Evolutionary conservation across 2,888 invertebrate genomes (phyloP).

Genomic region (Hirtodrosophila alboralis): DNA sequence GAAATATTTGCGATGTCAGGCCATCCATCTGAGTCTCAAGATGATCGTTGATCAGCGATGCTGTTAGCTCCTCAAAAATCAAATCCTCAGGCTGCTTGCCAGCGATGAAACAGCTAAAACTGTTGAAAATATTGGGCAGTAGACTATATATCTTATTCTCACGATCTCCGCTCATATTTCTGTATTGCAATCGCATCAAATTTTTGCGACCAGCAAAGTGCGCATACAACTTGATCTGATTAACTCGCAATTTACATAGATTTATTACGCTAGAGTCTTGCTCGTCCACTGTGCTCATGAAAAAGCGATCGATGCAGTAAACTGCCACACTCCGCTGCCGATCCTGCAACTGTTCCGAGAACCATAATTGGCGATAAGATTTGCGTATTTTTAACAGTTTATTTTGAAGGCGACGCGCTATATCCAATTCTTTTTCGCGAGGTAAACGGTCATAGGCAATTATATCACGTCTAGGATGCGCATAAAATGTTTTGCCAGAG

Average conservation of each 20-base stretch:
- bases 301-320: constrained; percentile 30
- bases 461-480: not conserved
- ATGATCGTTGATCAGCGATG: not conserved
- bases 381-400: constrained; percentile 3
- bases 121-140: not conserved
- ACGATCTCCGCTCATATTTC: not conserved
- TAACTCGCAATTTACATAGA: constrained; percentile 7
- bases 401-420: constrained; percentile 20
- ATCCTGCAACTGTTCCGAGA: not conserved
- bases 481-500: not conserved
- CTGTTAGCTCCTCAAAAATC: constrained; percentile 13
- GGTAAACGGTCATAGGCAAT: not conserved
- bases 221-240: constrained; percentile 5
- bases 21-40: constrained; percentile 25
- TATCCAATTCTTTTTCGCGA: constrained; percentile 6
- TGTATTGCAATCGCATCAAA: not conserved
- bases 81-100: not conserved
- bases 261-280: too few relatives aligned
- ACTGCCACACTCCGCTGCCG: constrained; percentile 31
- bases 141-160: not conserved
- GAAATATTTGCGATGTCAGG: constrained; percentile 11
- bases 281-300: constrained; percentile 2
- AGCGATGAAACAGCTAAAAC: constrained; percentile 7
- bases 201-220: not conserved
- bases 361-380: not conserved